Evolutionary conservation across 2,797 vertebrate species (phyloP).

Genomic region (Sciaenops ocellatus): DNA sequence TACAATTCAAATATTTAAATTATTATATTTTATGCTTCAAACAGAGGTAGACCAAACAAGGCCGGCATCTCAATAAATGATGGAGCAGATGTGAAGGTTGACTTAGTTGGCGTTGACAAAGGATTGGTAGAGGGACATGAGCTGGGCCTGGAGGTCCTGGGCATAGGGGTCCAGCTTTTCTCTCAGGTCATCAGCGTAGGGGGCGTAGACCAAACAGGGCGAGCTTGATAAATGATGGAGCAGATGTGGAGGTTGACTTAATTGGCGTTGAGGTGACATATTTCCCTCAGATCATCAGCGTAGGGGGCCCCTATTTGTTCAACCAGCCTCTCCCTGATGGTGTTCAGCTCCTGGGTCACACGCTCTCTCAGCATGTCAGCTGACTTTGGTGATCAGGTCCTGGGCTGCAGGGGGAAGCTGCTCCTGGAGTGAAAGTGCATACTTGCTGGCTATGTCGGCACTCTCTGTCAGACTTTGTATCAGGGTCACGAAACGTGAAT

Average conservation of each 20-base stretch:
- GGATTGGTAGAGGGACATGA: slow-evolving; percentile 79
- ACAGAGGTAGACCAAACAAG: slow-evolving; percentile 55
- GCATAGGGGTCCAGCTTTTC: slow-evolving; percentile 82
- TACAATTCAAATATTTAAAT: slow-evolving; percentile 46
- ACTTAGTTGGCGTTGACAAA: slow-evolving; percentile 73
- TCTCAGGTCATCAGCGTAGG: slow-evolving; percentile 85
- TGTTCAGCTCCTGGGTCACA: slow-evolving; percentile 76
- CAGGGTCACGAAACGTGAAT: too few species aligned
- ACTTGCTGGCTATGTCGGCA: slow-evolving; percentile 76
- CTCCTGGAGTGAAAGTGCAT: slow-evolving; percentile 76
- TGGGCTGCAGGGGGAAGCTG: slow-evolving; percentile 78
- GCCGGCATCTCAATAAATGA: slow-evolving; percentile 20
- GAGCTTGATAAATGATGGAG: slow-evolving; percentile 18
- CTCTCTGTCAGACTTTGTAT: slow-evolving; percentile 74
- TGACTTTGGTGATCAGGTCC: slow-evolving; percentile 80
- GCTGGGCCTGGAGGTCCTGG: slow-evolving; percentile 80
- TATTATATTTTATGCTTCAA: slow-evolving; percentile 33
- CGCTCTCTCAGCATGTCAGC: slow-evolving; percentile 76
- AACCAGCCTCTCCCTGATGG: slow-evolving; percentile 71
- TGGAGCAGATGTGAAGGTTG: slow-evolving; percentile 13
- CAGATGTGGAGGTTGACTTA: slow-evolving; percentile 55
- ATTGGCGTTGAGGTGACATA: slow-evolving; percentile 67
- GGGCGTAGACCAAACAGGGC: slow-evolving; percentile 66
- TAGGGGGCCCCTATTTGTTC: slow-evolving; percentile 84
- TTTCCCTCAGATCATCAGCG: slow-evolving; percentile 76